A percentile compares a stretch with the other conserved stretches of the same genome.
phyloP scores from a whole-genome alignment of 2,113 vertebrate genomes.

The Neotragus moschatus region DNA sequence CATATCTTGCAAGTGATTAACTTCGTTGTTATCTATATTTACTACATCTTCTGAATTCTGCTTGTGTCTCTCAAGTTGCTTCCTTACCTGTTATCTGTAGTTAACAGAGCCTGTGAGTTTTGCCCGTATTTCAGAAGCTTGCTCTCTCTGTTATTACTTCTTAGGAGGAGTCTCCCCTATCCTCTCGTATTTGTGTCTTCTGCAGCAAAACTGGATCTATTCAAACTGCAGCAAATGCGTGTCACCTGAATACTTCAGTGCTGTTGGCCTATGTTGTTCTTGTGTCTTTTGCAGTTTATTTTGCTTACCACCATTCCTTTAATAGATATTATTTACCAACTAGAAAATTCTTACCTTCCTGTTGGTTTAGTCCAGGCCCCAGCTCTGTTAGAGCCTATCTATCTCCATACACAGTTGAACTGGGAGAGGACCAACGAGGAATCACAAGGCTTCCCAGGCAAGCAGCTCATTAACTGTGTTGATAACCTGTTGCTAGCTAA shows the following conservation, averaged over 20 bases:
- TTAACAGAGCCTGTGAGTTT: neutral
- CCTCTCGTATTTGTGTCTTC: neutral
- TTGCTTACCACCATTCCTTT: neutral
- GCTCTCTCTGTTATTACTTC: neutral
- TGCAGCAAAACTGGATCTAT: neutral
- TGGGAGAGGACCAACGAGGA: neutral
- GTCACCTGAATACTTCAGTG: neutral
- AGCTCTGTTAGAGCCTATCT: neutral
- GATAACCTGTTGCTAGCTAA: neutral
- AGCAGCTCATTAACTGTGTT: neutral
- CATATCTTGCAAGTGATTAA: neutral
- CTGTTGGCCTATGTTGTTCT: neutral
- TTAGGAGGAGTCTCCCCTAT: neutral
- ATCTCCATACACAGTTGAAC: accelerated
- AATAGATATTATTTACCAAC: neutral
- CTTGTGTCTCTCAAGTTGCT: neutral
- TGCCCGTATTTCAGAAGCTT: neutral
- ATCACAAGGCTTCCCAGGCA: neutral
- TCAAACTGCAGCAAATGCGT: neutral
- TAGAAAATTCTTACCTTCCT: neutral
- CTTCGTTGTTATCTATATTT: neutral
- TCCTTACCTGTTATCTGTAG: neutral
- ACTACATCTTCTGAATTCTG: neutral
- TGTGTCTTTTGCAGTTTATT: neutral
- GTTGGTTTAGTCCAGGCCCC: neutral